phyloP scores from a whole-genome alignment of 2,888 invertebrate genomes.

The Sericinus montela region DNA sequence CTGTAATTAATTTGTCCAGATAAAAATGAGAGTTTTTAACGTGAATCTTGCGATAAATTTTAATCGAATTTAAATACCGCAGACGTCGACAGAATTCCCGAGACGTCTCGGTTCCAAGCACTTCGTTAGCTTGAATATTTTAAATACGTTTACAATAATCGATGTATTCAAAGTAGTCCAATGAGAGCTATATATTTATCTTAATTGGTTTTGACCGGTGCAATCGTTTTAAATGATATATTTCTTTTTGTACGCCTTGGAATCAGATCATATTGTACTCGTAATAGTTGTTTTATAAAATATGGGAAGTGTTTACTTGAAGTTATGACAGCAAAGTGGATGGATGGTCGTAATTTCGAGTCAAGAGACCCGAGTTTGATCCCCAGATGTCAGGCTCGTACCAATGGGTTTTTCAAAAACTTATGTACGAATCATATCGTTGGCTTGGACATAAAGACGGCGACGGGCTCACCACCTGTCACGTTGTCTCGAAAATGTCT shows the following conservation, averaged over 20 bases:
- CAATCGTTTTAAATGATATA: constrained; percentile 11
- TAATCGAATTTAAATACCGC: constrained; percentile 17
- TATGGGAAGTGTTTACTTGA: no score
- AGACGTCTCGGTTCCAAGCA: constrained; percentile 8
- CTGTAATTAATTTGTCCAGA: constrained; percentile 12
- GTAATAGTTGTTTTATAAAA: no score
- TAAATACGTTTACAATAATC: constrained; percentile 18
- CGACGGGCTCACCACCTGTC: no score
- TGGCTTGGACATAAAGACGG: no score
- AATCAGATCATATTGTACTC: no score
- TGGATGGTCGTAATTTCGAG: no score
- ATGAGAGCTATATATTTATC: constrained; percentile 12
- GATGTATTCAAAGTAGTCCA: constrained; percentile 7
- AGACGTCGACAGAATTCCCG: constrained; percentile 7
- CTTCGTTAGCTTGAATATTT: constrained; percentile 18
- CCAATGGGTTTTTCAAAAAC: no score
- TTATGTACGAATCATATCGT: no score
- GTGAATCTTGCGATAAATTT: constrained; percentile 12
- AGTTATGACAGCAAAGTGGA: no score
- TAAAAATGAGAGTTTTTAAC: constrained; percentile 12
- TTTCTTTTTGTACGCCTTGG: constrained; percentile 2
- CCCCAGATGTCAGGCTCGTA: no score
- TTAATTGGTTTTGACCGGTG: constrained; percentile 15
- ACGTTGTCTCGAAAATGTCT: no score
- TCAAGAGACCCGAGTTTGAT: no score